phyloP scores from a whole-genome alignment of 2,797 vertebrate species.

The Arvicola amphibius region DNA sequence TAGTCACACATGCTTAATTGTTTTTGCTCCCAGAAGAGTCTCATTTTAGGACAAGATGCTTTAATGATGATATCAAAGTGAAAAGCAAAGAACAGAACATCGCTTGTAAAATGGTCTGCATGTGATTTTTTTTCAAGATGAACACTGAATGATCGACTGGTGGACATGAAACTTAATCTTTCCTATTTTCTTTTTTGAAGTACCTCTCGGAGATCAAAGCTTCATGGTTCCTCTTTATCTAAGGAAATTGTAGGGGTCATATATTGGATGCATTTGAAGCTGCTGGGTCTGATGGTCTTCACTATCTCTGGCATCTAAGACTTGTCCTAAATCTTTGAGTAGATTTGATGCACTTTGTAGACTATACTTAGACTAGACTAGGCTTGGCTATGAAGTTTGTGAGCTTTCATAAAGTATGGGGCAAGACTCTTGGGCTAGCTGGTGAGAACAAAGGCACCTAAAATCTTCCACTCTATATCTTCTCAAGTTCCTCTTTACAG shows the following conservation, averaged over 20 bases:
- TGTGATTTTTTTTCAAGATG: not conserved
- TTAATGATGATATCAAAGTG: slow-evolving; percentile 32
- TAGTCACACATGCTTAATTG: slow-evolving; percentile 6
- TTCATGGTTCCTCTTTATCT: not conserved
- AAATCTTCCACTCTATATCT: not conserved
- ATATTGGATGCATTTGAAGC: not conserved
- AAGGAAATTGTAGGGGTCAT: not conserved
- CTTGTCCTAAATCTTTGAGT: not conserved
- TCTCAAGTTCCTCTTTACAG: not conserved
- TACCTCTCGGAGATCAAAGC: not conserved
- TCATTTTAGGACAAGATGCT: slow-evolving; percentile 1
- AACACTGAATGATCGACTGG: not conserved
- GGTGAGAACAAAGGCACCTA: not conserved
- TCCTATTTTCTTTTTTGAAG: not conserved
- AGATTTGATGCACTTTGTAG: not conserved
- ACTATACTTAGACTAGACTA: not conserved
- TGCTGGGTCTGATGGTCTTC: not conserved
- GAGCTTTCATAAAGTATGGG: not conserved
- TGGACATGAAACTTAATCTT: slow-evolving; percentile 10
- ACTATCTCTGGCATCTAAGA: not conserved
- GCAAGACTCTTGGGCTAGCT: not conserved
- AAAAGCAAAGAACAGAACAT: not conserved
- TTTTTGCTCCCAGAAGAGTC: not conserved
- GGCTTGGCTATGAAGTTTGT: not conserved
- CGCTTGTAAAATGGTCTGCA: not conserved